Conservation (phyloP, 2,888 invertebrate genomes). For the Volucella bombylans region DNA sequence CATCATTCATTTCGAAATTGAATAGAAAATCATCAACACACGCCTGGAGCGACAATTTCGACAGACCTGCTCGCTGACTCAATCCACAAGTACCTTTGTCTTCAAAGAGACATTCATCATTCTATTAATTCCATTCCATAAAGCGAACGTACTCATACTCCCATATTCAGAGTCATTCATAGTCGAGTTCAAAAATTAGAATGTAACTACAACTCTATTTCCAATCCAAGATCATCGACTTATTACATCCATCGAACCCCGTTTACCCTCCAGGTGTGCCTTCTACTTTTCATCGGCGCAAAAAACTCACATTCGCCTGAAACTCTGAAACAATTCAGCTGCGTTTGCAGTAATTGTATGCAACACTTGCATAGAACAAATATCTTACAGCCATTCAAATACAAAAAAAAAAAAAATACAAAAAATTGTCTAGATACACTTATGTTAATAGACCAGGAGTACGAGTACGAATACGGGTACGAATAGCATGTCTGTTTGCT, state of each 20-base stretch:
- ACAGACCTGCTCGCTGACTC: too few relatives aligned
- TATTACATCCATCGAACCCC: not conserved
- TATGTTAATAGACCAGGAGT: conserved; percentile 32
- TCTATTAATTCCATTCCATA: too few relatives aligned
- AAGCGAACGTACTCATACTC: too few relatives aligned
- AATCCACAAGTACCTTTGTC: too few relatives aligned
- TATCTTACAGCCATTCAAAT: not conserved
- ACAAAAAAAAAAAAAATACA: not conserved
- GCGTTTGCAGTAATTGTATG: conserved; percentile 17
- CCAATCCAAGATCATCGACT: not conserved
- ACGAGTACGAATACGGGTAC: too few relatives aligned
- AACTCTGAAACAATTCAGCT: conserved; percentile 9
- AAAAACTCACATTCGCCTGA: conserved; percentile 9
- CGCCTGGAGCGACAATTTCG: too few relatives aligned
- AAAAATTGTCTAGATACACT: conserved; percentile 9
- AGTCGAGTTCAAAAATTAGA: too few relatives aligned
- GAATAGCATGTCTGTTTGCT: conserved; percentile 15
- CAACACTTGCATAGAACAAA: conserved; percentile 7
- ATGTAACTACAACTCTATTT: too few relatives aligned
- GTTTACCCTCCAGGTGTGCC: conserved; percentile 8
- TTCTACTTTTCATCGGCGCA: not conserved
- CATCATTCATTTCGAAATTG: too few relatives aligned
- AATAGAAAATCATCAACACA: too few relatives aligned
- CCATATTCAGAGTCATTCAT: too few relatives aligned
- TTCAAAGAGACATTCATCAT: too few relatives aligned